phyloP scores from a whole-genome alignment of 2,888 invertebrate species.

The Elysia crispata region DNA sequence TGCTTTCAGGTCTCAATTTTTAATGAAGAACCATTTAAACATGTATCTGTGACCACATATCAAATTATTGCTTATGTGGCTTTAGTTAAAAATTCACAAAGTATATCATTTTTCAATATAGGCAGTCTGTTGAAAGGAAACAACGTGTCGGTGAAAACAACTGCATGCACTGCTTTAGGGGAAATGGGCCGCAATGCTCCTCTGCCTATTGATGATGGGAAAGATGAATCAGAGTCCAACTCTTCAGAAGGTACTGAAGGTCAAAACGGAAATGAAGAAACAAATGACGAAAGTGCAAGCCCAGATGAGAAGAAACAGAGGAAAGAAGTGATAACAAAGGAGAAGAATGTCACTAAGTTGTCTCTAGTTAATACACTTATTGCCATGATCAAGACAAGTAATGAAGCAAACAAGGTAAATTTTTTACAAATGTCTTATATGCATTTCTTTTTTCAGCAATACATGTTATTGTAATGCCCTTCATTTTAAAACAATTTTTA shows the following conservation, averaged over 20 bases:
- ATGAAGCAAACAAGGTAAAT: conserved; percentile 69
- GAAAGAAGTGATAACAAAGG: conserved; percentile 21
- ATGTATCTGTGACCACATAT: too few relatives aligned
- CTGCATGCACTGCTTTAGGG: conserved; percentile 83
- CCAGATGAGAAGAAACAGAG: background rate
- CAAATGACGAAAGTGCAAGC: too few relatives aligned
- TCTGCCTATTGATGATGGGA: conserved; percentile 80
- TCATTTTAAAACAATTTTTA: too few relatives aligned
- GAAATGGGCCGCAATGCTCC: conserved; percentile 84
- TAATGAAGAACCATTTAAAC: too few relatives aligned
- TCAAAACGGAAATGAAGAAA: too few relatives aligned
- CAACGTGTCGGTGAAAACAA: conserved; percentile 57
- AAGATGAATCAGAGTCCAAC: background rate
- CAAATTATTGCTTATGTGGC: too few relatives aligned
- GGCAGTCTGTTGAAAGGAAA: conserved; percentile 58
- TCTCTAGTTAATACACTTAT: conserved; percentile 84
- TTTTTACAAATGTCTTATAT: too few relatives aligned
- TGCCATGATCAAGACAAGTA: conserved; percentile 81
- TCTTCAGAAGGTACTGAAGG: too few relatives aligned
- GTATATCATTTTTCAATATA: conserved; percentile 47
- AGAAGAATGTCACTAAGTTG: conserved; percentile 81
- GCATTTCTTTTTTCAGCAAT: too few relatives aligned
- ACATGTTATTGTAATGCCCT: too few relatives aligned
- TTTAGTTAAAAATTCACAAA: too few relatives aligned
- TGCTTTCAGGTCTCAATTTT: too few relatives aligned